Percentiles rank a stretch among this genome's conserved stretches.
Evolutionary conservation across 2,888 invertebrate genomes (phyloP).

Genomic region (Blastobasis adustella): DNA sequence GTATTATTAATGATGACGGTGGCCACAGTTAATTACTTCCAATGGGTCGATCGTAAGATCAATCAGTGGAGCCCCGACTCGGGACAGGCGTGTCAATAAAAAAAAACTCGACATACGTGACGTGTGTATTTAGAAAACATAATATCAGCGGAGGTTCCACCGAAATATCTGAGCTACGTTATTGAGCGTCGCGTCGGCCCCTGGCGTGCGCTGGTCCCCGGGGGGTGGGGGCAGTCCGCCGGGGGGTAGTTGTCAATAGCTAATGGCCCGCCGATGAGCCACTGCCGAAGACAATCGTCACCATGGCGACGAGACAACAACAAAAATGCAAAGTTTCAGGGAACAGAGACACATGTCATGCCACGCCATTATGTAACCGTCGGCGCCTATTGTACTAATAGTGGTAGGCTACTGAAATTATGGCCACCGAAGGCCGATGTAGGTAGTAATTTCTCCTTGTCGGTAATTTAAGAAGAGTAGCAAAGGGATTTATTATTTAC

Average conservation of each 20-base stretch:
- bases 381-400: neutral
- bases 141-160: slow-evolving; percentile 13
- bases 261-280: slow-evolving; percentile 54
- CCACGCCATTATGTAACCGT: slow-evolving; percentile 18
- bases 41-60: slow-evolving; percentile 28
- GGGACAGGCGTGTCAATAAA: slow-evolving; percentile 43
- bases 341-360: slow-evolving; percentile 1
- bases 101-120: slow-evolving; percentile 38
- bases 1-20: slow-evolving; percentile 12
- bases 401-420: too few relatives aligned
- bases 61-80: slow-evolving; percentile 29
- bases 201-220: neutral
- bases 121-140: slow-evolving; percentile 41
- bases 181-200: slow-evolving; percentile 5
- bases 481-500: too few relatives aligned
- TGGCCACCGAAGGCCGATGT: too few relatives aligned
- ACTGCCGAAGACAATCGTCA: slow-evolving; percentile 57
- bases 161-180: slow-evolving; percentile 12
- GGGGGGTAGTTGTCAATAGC: slow-evolving; percentile 57
- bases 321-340: slow-evolving; percentile 35
- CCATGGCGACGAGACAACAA: slow-evolving; percentile 53
- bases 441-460: too few relatives aligned
- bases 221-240: slow-evolving; percentile 21
- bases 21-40: slow-evolving; percentile 27
- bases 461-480: too few relatives aligned